phyloP scores from a whole-genome alignment of 2,888 invertebrate genomes.

The Augiades crinisus region DNA sequence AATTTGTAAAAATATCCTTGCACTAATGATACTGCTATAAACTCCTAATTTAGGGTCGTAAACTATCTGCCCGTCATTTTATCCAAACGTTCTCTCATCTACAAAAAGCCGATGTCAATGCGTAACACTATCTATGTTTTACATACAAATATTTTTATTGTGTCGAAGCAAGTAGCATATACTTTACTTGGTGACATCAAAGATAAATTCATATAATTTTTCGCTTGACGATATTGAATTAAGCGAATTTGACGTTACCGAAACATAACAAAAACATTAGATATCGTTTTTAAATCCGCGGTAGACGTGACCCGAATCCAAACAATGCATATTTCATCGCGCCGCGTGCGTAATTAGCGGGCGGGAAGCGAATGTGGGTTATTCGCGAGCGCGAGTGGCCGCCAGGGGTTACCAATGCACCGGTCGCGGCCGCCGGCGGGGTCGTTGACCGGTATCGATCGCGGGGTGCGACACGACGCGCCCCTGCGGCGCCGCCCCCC shows the following conservation, averaged over 20 bases:
- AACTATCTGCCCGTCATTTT: no score
- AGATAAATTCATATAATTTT: no score
- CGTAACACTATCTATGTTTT: no score
- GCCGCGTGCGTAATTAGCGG: constrained; percentile 41
- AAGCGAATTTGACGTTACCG: not conserved
- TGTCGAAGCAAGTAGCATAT: no score
- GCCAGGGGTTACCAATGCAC: constrained; percentile 62
- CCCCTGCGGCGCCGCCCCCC: constrained; percentile 62
- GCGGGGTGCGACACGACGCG: constrained; percentile 61
- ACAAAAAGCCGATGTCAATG: no score
- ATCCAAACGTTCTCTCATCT: no score
- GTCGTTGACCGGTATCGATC: constrained; percentile 79
- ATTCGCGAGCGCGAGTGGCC: constrained; percentile 55
- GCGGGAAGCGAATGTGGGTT: constrained; percentile 48
- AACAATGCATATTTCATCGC: constrained; percentile 52
- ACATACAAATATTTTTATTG: no score
- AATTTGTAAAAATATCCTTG: no score
- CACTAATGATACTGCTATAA: no score
- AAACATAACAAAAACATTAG: not conserved
- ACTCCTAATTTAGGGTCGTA: no score
- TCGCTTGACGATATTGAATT: no score
- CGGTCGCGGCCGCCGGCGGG: constrained; percentile 66
- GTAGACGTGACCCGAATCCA: constrained; percentile 49
- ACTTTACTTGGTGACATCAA: no score
- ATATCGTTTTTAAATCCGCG: constrained; percentile 26